Conservation (phyloP, 2,113 vertebrate species). For the Bos javanicus region DNA sequence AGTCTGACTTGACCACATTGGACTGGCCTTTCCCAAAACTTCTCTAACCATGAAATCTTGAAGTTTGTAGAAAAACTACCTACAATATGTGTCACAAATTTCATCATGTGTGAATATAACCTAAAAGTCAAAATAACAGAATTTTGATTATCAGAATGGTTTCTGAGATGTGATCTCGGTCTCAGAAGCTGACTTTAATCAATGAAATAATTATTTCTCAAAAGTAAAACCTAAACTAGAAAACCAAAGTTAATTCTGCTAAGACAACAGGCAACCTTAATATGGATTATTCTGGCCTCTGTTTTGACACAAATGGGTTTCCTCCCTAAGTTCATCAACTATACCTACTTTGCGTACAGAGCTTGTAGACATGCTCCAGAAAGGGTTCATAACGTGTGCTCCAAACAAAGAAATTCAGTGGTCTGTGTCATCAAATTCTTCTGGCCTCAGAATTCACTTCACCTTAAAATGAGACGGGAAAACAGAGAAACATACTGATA, state of each 20-base stretch:
- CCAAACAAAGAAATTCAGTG: conserved; percentile 70
- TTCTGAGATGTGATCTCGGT: background rate
- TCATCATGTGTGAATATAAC: background rate
- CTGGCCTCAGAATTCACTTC: conserved; percentile 72
- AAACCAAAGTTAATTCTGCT: background rate
- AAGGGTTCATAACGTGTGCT: conserved; percentile 94
- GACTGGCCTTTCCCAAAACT: background rate
- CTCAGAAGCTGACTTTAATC: background rate
- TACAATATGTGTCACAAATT: background rate
- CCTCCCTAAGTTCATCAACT: background rate
- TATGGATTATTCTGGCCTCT: background rate
- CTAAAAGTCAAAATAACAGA: background rate
- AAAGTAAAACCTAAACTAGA: conserved; percentile 6
- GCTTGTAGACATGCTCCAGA: conserved; percentile 97
- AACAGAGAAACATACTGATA: background rate
- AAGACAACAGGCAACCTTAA: background rate
- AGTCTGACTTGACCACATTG: background rate
- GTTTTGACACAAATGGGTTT: background rate
- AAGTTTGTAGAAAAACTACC: background rate
- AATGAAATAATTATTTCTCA: background rate
- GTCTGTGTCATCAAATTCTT: conserved; percentile 68
- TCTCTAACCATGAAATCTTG: background rate
- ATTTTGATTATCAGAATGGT: background rate
- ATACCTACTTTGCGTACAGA: conserved; percentile 90
- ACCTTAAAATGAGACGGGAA: conserved; percentile 50